Evolutionary conservation across 2,888 invertebrate species (phyloP).

Genomic region (Lepidocyrtoides sp.): DNA sequence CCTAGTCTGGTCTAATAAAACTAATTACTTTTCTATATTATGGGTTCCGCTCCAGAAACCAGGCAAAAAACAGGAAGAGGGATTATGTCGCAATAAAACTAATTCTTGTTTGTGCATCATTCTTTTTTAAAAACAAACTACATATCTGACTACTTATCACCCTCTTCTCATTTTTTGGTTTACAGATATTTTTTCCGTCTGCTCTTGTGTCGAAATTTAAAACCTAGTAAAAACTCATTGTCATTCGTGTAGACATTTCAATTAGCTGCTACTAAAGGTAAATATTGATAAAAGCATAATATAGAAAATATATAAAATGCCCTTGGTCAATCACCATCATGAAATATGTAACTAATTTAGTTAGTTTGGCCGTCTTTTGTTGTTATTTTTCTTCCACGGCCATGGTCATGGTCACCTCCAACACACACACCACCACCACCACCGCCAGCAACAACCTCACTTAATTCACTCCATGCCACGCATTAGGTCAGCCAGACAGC

Average conservation of each 20-base stretch:
- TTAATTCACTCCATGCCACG: neutral
- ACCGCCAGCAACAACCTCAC: neutral
- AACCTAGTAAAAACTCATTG: neutral
- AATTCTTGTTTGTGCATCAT: too few species aligned
- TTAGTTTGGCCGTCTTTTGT: conserved; percentile 58
- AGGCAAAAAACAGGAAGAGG: conserved; percentile 6
- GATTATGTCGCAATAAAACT: too few species aligned
- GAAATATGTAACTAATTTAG: conserved; percentile 63
- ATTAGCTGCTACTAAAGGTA: neutral
- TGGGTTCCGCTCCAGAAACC: conserved; percentile 32
- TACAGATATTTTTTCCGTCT: too few species aligned
- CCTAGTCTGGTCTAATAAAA: conserved; percentile 19
- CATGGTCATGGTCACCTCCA: conserved; percentile 56
- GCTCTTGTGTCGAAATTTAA: too few species aligned
- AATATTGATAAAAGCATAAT: neutral
- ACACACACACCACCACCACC: conserved; percentile 21
- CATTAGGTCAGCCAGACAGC: neutral
- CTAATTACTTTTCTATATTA: conserved; percentile 12
- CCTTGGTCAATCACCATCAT: conserved; percentile 64
- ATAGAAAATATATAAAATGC: too few species aligned
- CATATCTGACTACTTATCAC: neutral
- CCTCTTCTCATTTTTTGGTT: too few species aligned
- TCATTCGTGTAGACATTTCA: neutral
- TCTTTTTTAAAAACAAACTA: neutral
- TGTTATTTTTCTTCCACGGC: conserved; percentile 63